Base-by-base conservation (phyloP, 2,797 vertebrate species). In the Pantherophis alleghaniensis region DNA sequence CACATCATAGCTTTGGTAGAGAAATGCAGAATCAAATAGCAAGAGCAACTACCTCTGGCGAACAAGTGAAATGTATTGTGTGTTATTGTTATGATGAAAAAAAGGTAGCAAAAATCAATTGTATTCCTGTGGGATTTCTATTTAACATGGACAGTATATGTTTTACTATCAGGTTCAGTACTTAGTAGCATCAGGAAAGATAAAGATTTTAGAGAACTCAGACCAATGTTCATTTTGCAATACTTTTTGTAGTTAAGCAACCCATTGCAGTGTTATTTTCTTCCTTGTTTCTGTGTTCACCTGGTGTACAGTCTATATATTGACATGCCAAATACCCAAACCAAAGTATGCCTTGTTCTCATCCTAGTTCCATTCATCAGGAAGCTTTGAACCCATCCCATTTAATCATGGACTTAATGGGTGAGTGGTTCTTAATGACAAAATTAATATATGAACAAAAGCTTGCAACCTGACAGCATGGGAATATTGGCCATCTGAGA, bases 401-500 rank as follows among this genome's bases (percentile, higher is more conserved):
- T 89, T 22, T 86, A 89, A 57, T 88, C 42, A 61, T 83, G 69
- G 20, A 28, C 53, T 69, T 74, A 92, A 69, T 88, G 91, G 91
- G 37, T 88, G 60, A 92, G 61, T 55, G 61, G 42, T 22, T 87
- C 86, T 79, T 66, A 56, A 89, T 95, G 95, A 94, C 95, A 92
- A 96, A 97, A 97, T 97, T 95, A 97, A 96, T 94, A 69, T 69
- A 47, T 22, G 91, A 93, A 96, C 96, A 96, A 93, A 95, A 93
- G 63, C 87, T 96, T 95, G 95, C 93, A 95, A 95, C 96, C 96
- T 96, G 97, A 96, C 96, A 96, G 96, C 96, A 94, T 96, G 96
- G 97, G 97, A 98, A 95, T 96, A 96, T 97, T 97, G 97, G 96
- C 96, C 96, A 96, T 96, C 96, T 95, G 94, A 92, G 89, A 93